phyloP scores from a whole-genome alignment of 1,140 invertebrate genomes.

The Paraescarpia echinospica region DNA sequence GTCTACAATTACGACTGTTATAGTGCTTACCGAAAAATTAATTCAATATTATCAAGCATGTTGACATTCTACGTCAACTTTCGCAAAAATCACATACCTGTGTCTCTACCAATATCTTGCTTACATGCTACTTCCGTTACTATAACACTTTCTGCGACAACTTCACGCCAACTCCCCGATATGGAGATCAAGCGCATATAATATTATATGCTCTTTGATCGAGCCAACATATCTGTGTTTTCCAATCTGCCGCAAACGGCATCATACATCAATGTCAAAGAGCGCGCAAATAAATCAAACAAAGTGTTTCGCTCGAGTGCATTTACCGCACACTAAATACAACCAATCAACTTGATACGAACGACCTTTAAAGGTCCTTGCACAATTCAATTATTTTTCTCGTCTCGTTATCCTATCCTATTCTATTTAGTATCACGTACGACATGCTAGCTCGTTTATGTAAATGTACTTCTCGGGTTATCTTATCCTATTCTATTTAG shows the following conservation, averaged over 20 bases:
- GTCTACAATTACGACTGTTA: too few species aligned
- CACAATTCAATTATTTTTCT: too few species aligned
- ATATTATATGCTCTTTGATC: not conserved
- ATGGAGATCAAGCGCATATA: not conserved
- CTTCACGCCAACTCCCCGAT: not conserved
- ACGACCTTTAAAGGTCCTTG: too few species aligned
- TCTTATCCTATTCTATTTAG: too few species aligned
- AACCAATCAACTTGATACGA: too few species aligned
- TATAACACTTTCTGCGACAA: not conserved
- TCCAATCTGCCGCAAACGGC: not conserved
- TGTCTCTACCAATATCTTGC: not conserved
- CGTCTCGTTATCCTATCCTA: too few species aligned
- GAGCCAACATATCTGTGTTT: not conserved
- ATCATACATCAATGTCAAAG: not conserved
- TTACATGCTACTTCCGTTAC: not conserved
- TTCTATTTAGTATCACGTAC: too few species aligned
- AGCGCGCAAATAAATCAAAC: not conserved
- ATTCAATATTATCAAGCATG: not conserved
- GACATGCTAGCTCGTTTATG: too few species aligned
- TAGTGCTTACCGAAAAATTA: not conserved
- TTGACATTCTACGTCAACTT: not conserved
- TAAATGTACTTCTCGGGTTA: too few species aligned
- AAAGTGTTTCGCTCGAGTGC: not conserved
- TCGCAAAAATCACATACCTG: not conserved
- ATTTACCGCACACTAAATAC: not conserved